Evolutionary conservation across 2,888 invertebrate genomes (phyloP).

Genomic region (Cetonia aurata): DNA sequence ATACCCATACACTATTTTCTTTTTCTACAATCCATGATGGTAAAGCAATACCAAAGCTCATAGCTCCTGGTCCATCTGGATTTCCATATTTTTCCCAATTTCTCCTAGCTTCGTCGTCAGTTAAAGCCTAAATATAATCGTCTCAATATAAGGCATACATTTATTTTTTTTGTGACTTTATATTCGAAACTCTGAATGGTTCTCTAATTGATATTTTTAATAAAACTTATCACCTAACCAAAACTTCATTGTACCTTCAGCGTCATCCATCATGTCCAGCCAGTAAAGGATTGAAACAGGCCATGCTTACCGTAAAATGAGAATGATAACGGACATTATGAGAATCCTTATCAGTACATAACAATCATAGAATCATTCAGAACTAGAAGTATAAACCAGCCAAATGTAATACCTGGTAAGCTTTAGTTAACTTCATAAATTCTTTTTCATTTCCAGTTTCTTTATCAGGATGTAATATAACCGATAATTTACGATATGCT

Average conservation of each 20-base stretch:
- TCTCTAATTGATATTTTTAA: too few relatives aligned
- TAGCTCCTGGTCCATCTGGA: constrained; percentile 99
- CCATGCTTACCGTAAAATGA: too few relatives aligned
- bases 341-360: too few relatives aligned
- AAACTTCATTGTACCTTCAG: too few relatives aligned
- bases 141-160: not conserved
- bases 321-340: too few relatives aligned
- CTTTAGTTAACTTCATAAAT: constrained; percentile 97
- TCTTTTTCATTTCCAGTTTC: constrained; percentile 97
- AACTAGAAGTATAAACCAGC: not conserved
- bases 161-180: constrained; percentile 3
- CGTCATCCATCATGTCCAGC: too few relatives aligned
- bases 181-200: too few relatives aligned
- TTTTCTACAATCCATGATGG: constrained; percentile 99
- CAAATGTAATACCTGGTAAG: constrained; percentile 76
- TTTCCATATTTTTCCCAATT: constrained; percentile 99
- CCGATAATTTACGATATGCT: constrained; percentile 93
- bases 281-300: too few relatives aligned
- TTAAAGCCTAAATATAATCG: constrained; percentile 77
- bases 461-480: constrained; percentile 97
- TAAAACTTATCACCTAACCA: too few relatives aligned
- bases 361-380: not conserved
- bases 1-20: constrained; percentile 98
- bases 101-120: constrained; percentile 95
- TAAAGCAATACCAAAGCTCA: constrained; percentile 98